Evolutionary conservation across 2,888 invertebrate species (phyloP).

Genomic region (Gryllus longicercus): DNA sequence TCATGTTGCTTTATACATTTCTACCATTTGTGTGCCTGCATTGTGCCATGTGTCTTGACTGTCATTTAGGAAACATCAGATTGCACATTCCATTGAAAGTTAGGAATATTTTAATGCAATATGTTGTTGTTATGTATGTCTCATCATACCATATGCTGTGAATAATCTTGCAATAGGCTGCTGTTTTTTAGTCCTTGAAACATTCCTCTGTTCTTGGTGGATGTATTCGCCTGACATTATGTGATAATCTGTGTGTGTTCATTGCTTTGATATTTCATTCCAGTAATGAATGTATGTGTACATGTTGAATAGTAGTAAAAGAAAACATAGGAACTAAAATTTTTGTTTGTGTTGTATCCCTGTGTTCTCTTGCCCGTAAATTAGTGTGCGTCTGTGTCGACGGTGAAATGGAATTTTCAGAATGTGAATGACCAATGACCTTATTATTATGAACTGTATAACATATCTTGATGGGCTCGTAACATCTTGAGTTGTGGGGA

Average conservation of each 20-base stretch:
- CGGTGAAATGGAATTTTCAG: too few species aligned
- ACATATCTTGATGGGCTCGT: too few species aligned
- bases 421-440: too few species aligned
- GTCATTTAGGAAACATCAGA: not conserved
- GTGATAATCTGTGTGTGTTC: not conserved
- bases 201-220: not conserved
- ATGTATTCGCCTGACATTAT: not conserved
- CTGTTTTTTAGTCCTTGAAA: not conserved
- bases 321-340: not conserved
- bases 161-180: not conserved
- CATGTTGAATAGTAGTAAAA: not conserved
- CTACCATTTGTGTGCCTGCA: conserved; percentile 17
- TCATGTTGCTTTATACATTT: not conserved
- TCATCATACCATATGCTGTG: not conserved
- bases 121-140: not conserved
- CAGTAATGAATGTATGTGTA: conserved; percentile 8
- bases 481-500: too few species aligned
- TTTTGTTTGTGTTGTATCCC: not conserved
- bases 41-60: conserved; percentile 2
- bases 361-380: too few species aligned
- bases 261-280: not conserved
- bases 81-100: not conserved
- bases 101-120: not conserved
- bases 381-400: too few species aligned
- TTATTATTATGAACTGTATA: too few species aligned